Percentiles rank a stretch among this genome's conserved stretches.
phyloP scores from a whole-genome alignment of 92 coral and sea anemone species.

The Palythoa caribaeorum region DNA sequence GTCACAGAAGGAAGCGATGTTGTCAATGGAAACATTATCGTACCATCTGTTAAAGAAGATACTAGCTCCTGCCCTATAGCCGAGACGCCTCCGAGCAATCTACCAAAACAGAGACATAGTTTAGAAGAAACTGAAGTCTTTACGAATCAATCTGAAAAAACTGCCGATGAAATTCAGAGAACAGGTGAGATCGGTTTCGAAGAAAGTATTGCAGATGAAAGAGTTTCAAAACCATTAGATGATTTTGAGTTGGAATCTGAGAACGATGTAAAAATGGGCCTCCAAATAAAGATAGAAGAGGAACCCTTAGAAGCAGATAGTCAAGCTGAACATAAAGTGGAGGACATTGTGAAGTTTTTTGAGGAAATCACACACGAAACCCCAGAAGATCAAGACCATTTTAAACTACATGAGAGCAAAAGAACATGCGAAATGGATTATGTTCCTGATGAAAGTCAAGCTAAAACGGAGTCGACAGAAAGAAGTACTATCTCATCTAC shows the following conservation, averaged over 20 bases:
- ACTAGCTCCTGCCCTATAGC: not conserved
- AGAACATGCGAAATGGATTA: not conserved
- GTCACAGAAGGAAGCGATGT: too few species aligned
- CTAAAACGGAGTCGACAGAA: not conserved
- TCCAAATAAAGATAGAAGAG: not conserved
- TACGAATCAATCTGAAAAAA: constrained; percentile 4
- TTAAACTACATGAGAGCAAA: not conserved
- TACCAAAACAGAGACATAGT: not conserved
- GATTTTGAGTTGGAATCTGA: not conserved
- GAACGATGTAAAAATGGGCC: not conserved
- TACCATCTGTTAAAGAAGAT: not conserved
- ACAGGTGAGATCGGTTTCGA: constrained; percentile 4
- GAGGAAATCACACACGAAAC: constrained; percentile 31
- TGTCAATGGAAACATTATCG: not conserved
- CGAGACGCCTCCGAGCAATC: not conserved
- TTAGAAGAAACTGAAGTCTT: constrained; percentile 25
- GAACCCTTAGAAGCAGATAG: constrained; percentile 17
- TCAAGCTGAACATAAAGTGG: constrained; percentile 33
- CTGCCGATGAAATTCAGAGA: not conserved
- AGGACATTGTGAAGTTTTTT: constrained; percentile 29
- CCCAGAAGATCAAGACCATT: not conserved
- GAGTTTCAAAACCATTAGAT: not conserved
- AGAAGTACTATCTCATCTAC: not conserved
- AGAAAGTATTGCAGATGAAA: not conserved
- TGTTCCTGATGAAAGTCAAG: constrained; percentile 8